Evolutionary conservation across 2,797 vertebrate genomes (phyloP), one percentile per base, ranked within the genome.

Genomic region (Antrozous pallidus): DNA sequence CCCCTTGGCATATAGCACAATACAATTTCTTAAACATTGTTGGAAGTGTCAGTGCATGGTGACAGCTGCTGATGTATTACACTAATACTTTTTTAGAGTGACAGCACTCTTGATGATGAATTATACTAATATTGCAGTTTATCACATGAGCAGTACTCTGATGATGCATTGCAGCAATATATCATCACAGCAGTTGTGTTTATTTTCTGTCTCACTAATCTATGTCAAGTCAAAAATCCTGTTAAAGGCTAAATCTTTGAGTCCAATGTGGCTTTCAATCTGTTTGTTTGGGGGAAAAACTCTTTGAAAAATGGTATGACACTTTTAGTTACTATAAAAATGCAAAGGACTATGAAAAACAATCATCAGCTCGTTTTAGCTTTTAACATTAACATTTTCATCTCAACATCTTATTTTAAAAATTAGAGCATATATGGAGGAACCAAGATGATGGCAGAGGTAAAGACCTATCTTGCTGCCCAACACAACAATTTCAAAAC

Each of bases 151-250:
- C 69, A 75, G 77, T 28, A 86, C 79, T 94, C 93, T 97, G 97
- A 95, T 97, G 94, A 97, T 97, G 95, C 93, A 96, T 97, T 96
- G 85, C 88, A 85, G 96, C 86, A 97, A 96, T 96, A 92, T 87
- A 87, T 97, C 96, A 96, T 89, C 56, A 90, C 79, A 90, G 24
- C 56, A 83, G 38, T 91, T 93, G 58, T 93, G 74, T 87, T 96
- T 94, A 95, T 93, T 96, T 95, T 95, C 67, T 93, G 88, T 94
- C 85, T 96, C 86, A 96, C 88, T 93, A 95, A 95, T 85, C 93
- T 93, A 95, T 94, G 93, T 94, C 93, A 96, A 90, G 71, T 47
- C 8, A 78, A 73, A 75, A 84, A 93, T 73, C 87, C 51, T 92
- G 58, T 45, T 91, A 65, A 91, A 93, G 51, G 73, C 70, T 67